Evolutionary conservation across 1,140 invertebrate genomes (phyloP).

Genomic region (Drosophila melanica): DNA sequence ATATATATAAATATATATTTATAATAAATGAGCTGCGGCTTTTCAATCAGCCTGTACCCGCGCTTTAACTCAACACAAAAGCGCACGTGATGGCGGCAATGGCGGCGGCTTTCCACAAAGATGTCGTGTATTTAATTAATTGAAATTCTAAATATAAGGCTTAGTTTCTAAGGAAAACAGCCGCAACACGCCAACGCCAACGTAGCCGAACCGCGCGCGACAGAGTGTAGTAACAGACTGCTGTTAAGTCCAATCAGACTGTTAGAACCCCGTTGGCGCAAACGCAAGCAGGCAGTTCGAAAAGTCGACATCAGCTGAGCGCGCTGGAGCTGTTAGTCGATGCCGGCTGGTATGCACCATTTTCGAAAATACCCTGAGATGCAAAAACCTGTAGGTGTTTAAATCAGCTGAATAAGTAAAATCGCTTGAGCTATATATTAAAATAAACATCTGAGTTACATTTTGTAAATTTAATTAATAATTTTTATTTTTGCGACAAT

Average conservation of each 20-base stretch:
- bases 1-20: slow-evolving; percentile 15
- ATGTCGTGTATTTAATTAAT: slow-evolving; percentile 28
- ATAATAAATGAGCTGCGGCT: slow-evolving; percentile 14
- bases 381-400: background rate
- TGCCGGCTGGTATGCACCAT: slow-evolving; percentile 5
- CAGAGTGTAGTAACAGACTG: slow-evolving; percentile 42
- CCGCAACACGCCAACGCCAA: slow-evolving; percentile 30
- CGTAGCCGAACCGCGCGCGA: slow-evolving; percentile 44
- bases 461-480: too few species aligned
- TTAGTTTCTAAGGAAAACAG: slow-evolving; percentile 35
- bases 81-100: background rate
- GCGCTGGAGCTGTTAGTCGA: slow-evolving; percentile 16
- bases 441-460: background rate
- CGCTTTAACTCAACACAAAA: background rate
- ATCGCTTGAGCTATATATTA: background rate
- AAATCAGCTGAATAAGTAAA: too few species aligned
- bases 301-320: slow-evolving; percentile 43
- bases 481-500: background rate
- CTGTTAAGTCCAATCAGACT: slow-evolving; percentile 29
- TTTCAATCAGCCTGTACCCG: slow-evolving; percentile 1
- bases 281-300: slow-evolving; percentile 33
- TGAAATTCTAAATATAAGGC: slow-evolving; percentile 41
- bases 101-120: slow-evolving; percentile 16
- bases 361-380: background rate
- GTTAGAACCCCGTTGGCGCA: slow-evolving; percentile 35